A percentile compares a stretch with the other conserved stretches of the same genome.
These are phyloP conservation scores for Hartigia nigra DNA, from an alignment of 2,888 invertebrate genomes.

Conservation along the genomic window DNA sequence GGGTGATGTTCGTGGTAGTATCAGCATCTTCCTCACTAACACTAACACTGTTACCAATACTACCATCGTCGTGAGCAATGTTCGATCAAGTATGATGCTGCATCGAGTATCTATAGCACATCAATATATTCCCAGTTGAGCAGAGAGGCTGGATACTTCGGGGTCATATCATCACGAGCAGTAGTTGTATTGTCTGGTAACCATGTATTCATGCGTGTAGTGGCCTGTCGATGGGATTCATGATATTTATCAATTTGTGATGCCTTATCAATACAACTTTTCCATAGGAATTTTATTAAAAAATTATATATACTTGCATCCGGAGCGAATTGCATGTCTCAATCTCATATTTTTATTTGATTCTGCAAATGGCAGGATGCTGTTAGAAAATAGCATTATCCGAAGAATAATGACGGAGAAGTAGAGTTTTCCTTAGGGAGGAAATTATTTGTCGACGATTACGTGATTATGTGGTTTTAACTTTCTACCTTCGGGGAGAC, in stretches of 20 bases:
- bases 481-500: background rate
- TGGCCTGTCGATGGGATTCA: background rate
- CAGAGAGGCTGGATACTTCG: background rate
- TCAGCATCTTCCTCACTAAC: background rate
- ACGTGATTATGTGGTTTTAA: background rate
- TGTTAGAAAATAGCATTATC: background rate
- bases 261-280: background rate
- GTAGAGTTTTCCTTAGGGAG: background rate
- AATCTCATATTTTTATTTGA: background rate
- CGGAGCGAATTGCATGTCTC: background rate
- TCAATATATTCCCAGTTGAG: background rate
- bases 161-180: background rate
- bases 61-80: background rate
- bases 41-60: background rate
- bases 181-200: background rate
- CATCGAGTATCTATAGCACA: background rate
- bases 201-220: background rate
- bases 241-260: background rate
- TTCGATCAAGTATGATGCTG: background rate
- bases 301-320: background rate
- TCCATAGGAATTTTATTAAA: background rate
- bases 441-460: background rate
- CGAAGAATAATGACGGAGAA: background rate
- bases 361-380: background rate
- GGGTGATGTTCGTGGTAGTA: background rate